Conservation (phyloP, 2,113 vertebrate species). For the Pteronura brasiliensis region DNA sequence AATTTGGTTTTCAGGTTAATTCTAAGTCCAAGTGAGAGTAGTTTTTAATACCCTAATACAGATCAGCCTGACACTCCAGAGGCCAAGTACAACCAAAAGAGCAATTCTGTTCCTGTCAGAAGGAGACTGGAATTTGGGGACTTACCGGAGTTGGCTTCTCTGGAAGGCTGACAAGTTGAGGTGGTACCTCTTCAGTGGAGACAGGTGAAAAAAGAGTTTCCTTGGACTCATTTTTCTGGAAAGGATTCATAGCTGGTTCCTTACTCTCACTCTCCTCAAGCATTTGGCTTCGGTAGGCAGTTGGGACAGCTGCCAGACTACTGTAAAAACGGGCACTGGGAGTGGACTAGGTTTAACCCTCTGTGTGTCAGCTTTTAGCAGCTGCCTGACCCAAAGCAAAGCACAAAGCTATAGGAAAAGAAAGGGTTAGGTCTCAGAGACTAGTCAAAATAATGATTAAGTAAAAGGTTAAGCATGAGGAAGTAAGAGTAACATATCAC, state of each 20-base stretch:
- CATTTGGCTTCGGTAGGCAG: constrained; percentile 83
- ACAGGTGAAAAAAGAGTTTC: constrained; percentile 83
- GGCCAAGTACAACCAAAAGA: constrained; percentile 39
- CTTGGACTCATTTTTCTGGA: constrained; percentile 83
- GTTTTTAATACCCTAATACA: constrained; percentile 30
- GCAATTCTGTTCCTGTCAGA: constrained; percentile 33
- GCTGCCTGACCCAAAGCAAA: not conserved
- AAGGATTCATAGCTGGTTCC: constrained; percentile 82
- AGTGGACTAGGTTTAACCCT: constrained; percentile 82
- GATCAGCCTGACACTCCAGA: not conserved
- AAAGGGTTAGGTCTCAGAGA: not conserved
- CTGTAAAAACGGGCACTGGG: constrained; percentile 64
- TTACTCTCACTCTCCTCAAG: constrained; percentile 80
- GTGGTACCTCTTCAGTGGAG: constrained; percentile 80
- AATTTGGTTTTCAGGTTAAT: constrained; percentile 60
- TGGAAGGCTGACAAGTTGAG: constrained; percentile 58
- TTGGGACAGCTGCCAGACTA: constrained; percentile 83
- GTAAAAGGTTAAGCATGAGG: not conserved
- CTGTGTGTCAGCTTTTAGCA: constrained; percentile 52
- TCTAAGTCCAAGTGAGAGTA: constrained; percentile 73
- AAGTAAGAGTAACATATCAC: not conserved
- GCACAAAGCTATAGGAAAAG: constrained; percentile 1
- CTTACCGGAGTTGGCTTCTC: constrained; percentile 83
- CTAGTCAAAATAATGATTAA: constrained; percentile 11
- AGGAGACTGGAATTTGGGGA: constrained; percentile 36